These are phyloP conservation scores for Hapalemur alaotrensis DNA, from an alignment of 2,797 vertebrate genomes.

Conservation along the genomic window DNA sequence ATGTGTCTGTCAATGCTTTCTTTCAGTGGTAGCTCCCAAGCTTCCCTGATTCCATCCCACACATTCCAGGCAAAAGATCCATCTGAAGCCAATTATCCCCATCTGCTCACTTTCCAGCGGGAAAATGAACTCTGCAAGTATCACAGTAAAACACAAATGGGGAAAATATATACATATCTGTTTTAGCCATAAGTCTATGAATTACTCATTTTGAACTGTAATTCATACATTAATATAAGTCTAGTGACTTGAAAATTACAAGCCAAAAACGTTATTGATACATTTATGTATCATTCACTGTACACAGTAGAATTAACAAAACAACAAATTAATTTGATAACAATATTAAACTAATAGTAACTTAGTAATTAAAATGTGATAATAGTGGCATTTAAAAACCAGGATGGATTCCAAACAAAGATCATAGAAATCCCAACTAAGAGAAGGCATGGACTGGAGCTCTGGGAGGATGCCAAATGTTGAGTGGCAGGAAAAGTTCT, in stretches of 20 bases:
- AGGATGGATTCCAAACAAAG: not conserved
- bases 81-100: not conserved
- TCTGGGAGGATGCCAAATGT: fast-evolving
- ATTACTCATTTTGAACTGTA: not conserved
- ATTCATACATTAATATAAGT: not conserved
- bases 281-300: not conserved
- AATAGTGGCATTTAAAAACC: not conserved
- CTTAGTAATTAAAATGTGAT: not conserved
- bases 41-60: not conserved
- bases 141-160: not conserved
- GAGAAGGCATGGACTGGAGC: fast-evolving
- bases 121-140: not conserved
- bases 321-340: not conserved
- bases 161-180: not conserved
- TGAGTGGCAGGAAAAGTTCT: not conserved
- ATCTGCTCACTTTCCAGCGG: not conserved
- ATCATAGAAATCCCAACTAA: not conserved
- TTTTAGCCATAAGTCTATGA: not conserved
- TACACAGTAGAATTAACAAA: not conserved
- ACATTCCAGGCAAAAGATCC: not conserved
- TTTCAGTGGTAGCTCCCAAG: not conserved
- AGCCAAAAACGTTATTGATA: not conserved
- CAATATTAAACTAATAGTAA: not conserved
- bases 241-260: not conserved
- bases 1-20: not conserved